A percentile compares a stretch with the other conserved stretches of the same genome.
These are phyloP conservation scores for Clarias pachynema DNA, from an alignment of 2,797 vertebrate species.

Conservation along the genomic window DNA sequence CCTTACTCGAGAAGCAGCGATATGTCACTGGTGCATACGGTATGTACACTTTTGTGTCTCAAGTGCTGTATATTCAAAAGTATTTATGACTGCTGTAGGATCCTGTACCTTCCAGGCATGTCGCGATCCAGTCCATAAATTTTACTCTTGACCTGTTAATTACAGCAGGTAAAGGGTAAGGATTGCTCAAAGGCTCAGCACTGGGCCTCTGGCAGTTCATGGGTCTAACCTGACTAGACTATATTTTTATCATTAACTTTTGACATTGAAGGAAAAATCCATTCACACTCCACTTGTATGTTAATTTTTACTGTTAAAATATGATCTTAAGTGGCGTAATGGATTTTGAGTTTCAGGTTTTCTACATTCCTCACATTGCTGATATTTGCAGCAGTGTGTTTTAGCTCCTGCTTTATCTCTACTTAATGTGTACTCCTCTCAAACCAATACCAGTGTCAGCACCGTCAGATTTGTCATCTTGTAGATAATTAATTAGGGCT, in stretches of 20 bases:
- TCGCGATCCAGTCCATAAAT: not conserved
- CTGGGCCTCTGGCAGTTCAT: not conserved
- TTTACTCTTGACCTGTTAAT: not conserved
- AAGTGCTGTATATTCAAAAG: not conserved
- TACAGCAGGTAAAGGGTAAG: not conserved
- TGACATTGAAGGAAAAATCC: not conserved
- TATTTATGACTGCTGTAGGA: not conserved
- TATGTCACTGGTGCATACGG: slow-evolving; percentile 67
- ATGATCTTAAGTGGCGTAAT: not conserved
- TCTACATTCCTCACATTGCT: not conserved
- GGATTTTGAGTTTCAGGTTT: not conserved
- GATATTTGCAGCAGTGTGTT: not conserved
- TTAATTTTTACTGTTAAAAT: not conserved
- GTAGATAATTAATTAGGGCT: not conserved
- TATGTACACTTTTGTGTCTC: slow-evolving; percentile 11
- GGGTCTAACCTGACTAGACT: not conserved
- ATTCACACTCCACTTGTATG: not conserved
- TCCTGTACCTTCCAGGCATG: not conserved
- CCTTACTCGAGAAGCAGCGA: slow-evolving; percentile 68
- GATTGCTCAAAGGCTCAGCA: not conserved
- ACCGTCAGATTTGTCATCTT: not conserved
- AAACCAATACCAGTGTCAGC: not conserved
- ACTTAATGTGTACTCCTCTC: not conserved
- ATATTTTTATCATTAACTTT: not conserved
- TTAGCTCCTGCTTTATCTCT: not conserved